Evolutionary conservation across 2,888 invertebrate species (phyloP), one percentile per base, ranked within the genome.

Genomic region (Eupithecia inturbata): DNA sequence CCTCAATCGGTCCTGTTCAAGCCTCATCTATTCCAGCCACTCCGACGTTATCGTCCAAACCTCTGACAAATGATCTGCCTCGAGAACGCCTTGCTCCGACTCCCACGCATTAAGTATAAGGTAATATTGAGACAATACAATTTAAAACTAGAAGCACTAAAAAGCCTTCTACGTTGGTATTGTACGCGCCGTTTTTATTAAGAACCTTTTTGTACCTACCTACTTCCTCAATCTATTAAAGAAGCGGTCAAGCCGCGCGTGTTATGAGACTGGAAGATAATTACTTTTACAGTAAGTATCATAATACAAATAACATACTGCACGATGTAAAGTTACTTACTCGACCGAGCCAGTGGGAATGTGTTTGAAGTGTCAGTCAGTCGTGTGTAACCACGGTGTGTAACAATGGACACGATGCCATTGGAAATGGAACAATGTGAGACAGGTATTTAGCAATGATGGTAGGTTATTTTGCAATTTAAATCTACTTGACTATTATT

Each of bases 331-430:
- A n/a, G n/a, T n/a, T n/a, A n/a, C 16, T 10, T 67, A 70, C 62
- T 73, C 67, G 67, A 70, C 49, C 74, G 63, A 64, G 33, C n/a
- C 22, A 64, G 63, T 64, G 22, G n/a, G 9, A 64, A 36, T 36
- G 63, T 64, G 57, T 5, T 36, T 10, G 12, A n/a, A 22, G 33
- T 12, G 62, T 31, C 31, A 16, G 62, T 62, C 33, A 26, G 63
- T 64, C 12, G 77, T 77, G 72, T 71, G 68, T 63, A 33, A 9
- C 31, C 63, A 63, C 31, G 49, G 71, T 33, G 49, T 73, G 63
- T 36, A 69, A 71, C 76, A 33, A 79, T 77, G 73, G 72, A 74
- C 39, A 74, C 66, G 60, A 72, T 71, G 66, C 63, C 72, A 60
- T 36, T 64, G n/a, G 63, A 64, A 36, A 57, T 74, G 60, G 75